Evolutionary conservation across 1,140 invertebrate genomes (phyloP).

Genomic region (Brachionus paranguensis): DNA sequence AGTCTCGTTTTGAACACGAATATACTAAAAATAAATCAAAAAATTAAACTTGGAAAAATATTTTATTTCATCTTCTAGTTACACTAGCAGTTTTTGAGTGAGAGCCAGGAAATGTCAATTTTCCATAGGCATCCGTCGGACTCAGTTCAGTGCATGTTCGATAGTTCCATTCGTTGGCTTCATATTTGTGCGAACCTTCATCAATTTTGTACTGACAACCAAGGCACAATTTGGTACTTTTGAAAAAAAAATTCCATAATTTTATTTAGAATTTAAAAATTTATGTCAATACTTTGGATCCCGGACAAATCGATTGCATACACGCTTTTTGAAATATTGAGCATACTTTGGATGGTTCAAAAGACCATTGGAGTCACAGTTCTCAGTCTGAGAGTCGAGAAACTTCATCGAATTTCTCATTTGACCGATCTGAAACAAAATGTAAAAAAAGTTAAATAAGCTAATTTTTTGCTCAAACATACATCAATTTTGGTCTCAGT

Average conservation of each 20-base stretch:
- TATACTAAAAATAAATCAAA: neutral
- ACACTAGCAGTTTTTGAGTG: conserved; percentile 31
- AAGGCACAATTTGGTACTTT: neutral
- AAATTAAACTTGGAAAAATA: neutral
- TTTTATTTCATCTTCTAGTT: neutral
- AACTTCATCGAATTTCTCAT: neutral
- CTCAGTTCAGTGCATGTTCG: neutral
- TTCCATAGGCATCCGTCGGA: conserved; percentile 28
- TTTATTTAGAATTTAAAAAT: neutral
- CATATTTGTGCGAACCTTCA: conserved; percentile 25
- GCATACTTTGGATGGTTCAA: conserved; percentile 39
- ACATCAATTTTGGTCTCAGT: neutral
- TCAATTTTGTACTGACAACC: conserved; percentile 18
- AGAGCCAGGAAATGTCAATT: conserved; percentile 33
- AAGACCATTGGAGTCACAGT: neutral
- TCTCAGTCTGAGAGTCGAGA: neutral
- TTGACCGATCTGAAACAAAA: neutral
- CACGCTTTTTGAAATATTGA: conserved; percentile 35
- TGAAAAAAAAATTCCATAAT: neutral
- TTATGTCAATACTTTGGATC: conserved; percentile 1
- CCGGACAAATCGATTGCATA: neutral
- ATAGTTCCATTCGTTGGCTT: conserved; percentile 8
- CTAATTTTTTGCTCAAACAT: neutral
- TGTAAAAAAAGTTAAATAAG: neutral
- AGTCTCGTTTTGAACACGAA: conserved; percentile 33